These are phyloP conservation scores for Hemaris fuciformis DNA, from an alignment of 2,888 invertebrate genomes.

Conservation along the genomic window DNA sequence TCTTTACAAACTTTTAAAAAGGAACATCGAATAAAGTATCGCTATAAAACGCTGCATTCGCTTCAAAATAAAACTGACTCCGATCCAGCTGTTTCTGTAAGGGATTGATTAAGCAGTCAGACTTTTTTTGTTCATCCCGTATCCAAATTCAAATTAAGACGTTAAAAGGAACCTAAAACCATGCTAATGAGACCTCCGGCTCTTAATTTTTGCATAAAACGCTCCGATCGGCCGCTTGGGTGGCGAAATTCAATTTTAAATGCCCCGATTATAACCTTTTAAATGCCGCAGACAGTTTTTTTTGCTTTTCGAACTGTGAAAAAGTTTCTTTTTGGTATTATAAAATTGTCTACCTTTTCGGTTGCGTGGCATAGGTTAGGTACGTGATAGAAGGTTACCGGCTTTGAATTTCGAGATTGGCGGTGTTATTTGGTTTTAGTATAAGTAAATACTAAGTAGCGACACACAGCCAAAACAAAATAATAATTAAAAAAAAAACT, in stretches of 20 bases:
- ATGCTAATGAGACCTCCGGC: slow-evolving; percentile 59
- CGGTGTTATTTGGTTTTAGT: too few relatives aligned
- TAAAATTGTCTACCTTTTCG: too few relatives aligned
- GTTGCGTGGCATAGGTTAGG: too few relatives aligned
- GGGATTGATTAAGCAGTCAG: slow-evolving; percentile 22
- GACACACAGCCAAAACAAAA: too few relatives aligned
- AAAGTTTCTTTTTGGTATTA: not conserved
- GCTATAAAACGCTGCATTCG: not conserved
- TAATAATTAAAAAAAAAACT: too few relatives aligned
- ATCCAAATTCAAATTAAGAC: slow-evolving; percentile 68
- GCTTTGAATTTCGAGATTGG: too few relatives aligned
- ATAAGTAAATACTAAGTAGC: too few relatives aligned
- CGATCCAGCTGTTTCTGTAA: not conserved
- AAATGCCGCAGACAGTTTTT: not conserved
- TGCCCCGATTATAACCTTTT: not conserved
- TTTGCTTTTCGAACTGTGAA: not conserved
- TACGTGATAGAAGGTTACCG: too few relatives aligned
- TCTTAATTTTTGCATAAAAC: slow-evolving; percentile 60
- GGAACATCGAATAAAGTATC: not conserved
- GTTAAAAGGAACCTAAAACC: slow-evolving; percentile 60
- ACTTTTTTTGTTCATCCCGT: slow-evolving; percentile 38
- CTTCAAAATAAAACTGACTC: not conserved
- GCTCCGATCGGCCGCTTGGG: slow-evolving; percentile 30
- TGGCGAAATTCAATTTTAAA: slow-evolving; percentile 31
- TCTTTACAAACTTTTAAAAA: not conserved